Base-by-base conservation (phyloP, 2,797 vertebrate species). In the Cyprinella venusta region DNA sequence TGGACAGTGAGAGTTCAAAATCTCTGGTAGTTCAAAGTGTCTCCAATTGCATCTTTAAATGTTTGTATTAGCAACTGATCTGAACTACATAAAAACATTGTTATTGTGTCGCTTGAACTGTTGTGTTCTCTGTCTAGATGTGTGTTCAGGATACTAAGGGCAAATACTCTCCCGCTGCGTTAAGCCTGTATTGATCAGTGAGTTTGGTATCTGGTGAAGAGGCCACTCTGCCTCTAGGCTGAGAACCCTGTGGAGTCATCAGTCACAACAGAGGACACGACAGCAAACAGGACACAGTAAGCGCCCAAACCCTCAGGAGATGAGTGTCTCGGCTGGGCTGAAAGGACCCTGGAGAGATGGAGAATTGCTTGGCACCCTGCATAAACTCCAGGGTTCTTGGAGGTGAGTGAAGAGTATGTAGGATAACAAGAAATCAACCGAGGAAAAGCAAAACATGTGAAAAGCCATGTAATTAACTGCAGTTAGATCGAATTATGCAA, bases 211-310 rank as follows among this genome's bases (percentile, higher is more conserved):
- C 56, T 77, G 36, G 52, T 78, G 75, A 74, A 42, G 68, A 48
- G 71, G 21, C 71, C 59, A 36, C 48, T 40, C 59, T 74, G 33
- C 61, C 83, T 74, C 54, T 30, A 52, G 76, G 83, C 59, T 80
- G 63, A 65, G 69, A 50, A 64, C 56, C 80, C 79, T 6, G 40
- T 71, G 68, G 79, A 71, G 59, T 78, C 80, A 82, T 82, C 79
- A 78, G 67, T 85, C 79, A 85, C 79, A 81, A 77, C 71, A 71
- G 67, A 85, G 72, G 63, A 56, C 79, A 77, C 36, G 13, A 79
- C 80, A 72, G 75, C 84, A 82, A 85, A 77, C 79, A 63, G 56
- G 79, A 85, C 80, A 64, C 42, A 72, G 67, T 42, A 40, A 81
- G 24, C 56, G 59, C 52, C 59, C 61, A 54, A 52, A 82, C 18